Evolutionary conservation across 2,888 invertebrate species (phyloP).

Genomic region (Monoplex corrugatus): DNA sequence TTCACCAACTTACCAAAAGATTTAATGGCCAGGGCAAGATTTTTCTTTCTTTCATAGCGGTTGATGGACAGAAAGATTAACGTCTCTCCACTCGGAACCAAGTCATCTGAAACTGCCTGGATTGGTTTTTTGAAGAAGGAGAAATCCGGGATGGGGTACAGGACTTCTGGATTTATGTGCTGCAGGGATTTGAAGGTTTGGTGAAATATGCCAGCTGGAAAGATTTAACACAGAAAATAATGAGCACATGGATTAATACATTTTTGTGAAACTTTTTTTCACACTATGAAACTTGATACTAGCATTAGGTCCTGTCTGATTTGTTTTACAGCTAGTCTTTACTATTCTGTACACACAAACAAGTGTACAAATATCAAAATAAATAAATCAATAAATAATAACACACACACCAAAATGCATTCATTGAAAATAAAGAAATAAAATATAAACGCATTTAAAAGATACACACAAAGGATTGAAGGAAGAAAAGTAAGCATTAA

Average conservation of each 20-base stretch:
- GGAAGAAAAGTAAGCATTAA: too few species aligned
- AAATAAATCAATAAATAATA: too few species aligned
- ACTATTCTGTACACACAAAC: background rate
- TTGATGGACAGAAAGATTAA: constrained; percentile 94
- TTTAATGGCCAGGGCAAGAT: constrained; percentile 91
- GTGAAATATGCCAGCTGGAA: constrained; percentile 88
- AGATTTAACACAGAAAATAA: background rate
- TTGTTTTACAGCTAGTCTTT: too few species aligned
- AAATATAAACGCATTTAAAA: background rate
- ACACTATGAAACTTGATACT: too few species aligned
- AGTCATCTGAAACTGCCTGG: constrained; percentile 65
- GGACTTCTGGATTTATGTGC: constrained; percentile 87
- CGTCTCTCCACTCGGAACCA: constrained; percentile 73
- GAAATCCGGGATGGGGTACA: constrained; percentile 97
- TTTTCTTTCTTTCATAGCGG: constrained; percentile 98
- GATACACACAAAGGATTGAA: constrained; percentile 2
- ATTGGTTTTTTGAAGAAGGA: constrained; percentile 71
- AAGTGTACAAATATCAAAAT: background rate
- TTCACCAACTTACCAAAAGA: constrained; percentile 86
- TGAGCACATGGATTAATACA: background rate
- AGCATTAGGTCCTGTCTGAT: too few species aligned
- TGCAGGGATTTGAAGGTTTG: constrained; percentile 90
- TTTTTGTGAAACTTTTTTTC: too few species aligned
- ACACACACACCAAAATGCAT: too few species aligned
- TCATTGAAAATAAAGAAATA: too few species aligned